Base-by-base conservation (phyloP, 2,113 vertebrate species). In the Cacatua alba region DNA sequence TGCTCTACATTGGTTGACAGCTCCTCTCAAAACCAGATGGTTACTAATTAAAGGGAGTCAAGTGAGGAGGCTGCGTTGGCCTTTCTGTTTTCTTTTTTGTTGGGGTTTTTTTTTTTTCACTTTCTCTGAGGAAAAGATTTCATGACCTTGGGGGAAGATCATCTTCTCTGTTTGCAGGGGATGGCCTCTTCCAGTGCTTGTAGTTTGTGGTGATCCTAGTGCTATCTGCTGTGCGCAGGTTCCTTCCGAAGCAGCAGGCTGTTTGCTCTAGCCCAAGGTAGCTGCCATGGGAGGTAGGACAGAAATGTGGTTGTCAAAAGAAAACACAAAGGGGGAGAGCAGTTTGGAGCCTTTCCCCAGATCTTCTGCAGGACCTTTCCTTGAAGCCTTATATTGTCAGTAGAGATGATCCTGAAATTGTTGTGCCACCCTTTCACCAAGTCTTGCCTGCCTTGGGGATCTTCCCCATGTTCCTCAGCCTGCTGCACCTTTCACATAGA, bases 11-110 rank as follows among this genome's bases (percentile, higher is more conserved):
- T 48, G 84, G 70, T 52, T 96, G 93, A 95, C 89, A 94, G 90
- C 64, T 89, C 89, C 84, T 77, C 84, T 85, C 41, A 79, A 88
- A 96, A 85, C 57, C 94, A 95, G 94, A 94, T 94, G 90, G 95
- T 95, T 89, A 84, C 82, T 94, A 94, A 95, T 96, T 92, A 91
- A 87, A 96, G 70, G 62, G 84, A 96, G 74, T 94, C 70, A 85
- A 95, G 87, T 72, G 84, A 69, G 87, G 80, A 93, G 84, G 52
- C 71, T 88, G 59, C 49, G 11, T 26, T 91, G 94, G 78, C 78
- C 78, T 89, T 78, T 35, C 49, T 62, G 2, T 68, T 77, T 72
- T 26, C 9, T 59, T 35, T n/a, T 59, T 59, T 59, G 57, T 59
- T 59, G 57, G 57, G 4, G 7, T 11, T 31, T 13, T 28, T 44